Percentiles rank a stretch among this genome's conserved stretches.
These are phyloP conservation scores for Nomada goodeniana DNA, from an alignment of 2,888 invertebrate genomes.

Conservation along the genomic window DNA sequence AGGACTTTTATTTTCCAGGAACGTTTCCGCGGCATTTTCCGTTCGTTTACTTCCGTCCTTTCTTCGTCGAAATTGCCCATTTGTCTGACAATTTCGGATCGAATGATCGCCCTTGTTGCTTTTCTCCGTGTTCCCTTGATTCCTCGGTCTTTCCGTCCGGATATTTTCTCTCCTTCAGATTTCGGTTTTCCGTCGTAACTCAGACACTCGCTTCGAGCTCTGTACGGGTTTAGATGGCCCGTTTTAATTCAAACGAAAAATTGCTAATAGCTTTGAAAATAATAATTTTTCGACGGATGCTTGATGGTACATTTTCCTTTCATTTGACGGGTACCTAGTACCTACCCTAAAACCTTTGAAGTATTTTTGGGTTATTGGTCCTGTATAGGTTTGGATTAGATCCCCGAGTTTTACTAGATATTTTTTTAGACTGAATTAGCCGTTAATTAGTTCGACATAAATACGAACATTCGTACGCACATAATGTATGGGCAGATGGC, in stretches of 20 bases:
- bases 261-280: too few species aligned
- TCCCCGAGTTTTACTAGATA: neutral
- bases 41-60: neutral
- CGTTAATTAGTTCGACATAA: neutral
- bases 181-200: neutral
- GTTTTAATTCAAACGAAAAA: constrained; percentile 30
- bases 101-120: neutral
- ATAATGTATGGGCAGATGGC: too few species aligned
- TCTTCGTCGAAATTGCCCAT: neutral
- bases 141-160: neutral
- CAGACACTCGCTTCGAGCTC: neutral
- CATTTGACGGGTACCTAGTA: too few species aligned
- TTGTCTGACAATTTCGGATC: constrained; percentile 14
- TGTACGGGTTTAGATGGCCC: neutral
- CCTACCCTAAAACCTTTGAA: too few species aligned
- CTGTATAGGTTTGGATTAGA: too few species aligned
- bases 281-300: too few species aligned
- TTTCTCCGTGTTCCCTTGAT: neutral
- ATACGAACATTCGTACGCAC: neutral
- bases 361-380: too few species aligned
- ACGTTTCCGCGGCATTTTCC: neutral
- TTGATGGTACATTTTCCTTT: too few species aligned
- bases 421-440: too few species aligned
- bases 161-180: constrained; percentile 3
- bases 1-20: constrained; percentile 2